Conservation (phyloP, 2,113 vertebrate species). For the Oreochromis spilurus region DNA sequence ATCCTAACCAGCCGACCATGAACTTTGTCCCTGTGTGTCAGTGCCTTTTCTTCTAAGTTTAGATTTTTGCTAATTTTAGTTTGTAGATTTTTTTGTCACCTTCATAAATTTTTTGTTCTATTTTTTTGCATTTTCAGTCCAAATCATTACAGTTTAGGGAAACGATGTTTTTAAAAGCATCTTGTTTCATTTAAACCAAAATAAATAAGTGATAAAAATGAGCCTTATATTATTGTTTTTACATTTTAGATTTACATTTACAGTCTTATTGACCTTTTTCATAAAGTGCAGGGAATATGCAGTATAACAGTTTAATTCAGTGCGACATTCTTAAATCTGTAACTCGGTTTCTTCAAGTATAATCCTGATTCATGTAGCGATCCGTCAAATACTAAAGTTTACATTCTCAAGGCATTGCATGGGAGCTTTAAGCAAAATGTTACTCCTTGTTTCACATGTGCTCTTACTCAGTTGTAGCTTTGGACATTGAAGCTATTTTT, state of each 20-base stretch:
- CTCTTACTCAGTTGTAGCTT: neutral
- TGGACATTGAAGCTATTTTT: neutral
- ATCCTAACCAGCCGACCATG: neutral
- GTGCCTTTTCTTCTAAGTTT: neutral
- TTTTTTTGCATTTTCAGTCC: neutral
- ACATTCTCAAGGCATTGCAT: neutral
- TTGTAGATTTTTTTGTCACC: neutral
- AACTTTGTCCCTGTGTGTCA: neutral
- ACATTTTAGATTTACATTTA: neutral
- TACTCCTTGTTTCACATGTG: neutral
- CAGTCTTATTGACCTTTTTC: neutral
- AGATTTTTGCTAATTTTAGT: neutral
- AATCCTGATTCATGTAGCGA: neutral
- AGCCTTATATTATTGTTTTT: neutral
- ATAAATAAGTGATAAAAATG: neutral
- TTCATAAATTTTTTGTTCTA: neutral
- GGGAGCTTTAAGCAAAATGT: neutral
- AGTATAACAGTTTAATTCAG: neutral
- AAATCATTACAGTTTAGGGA: neutral
- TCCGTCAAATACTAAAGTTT: neutral
- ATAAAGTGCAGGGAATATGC: neutral
- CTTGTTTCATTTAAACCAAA: neutral
- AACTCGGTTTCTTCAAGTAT: neutral
- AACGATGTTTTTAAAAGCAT: neutral
- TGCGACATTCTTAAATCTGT: neutral